phyloP scores from a whole-genome alignment of 2,113 vertebrate species.

The Bothrops jararaca region DNA sequence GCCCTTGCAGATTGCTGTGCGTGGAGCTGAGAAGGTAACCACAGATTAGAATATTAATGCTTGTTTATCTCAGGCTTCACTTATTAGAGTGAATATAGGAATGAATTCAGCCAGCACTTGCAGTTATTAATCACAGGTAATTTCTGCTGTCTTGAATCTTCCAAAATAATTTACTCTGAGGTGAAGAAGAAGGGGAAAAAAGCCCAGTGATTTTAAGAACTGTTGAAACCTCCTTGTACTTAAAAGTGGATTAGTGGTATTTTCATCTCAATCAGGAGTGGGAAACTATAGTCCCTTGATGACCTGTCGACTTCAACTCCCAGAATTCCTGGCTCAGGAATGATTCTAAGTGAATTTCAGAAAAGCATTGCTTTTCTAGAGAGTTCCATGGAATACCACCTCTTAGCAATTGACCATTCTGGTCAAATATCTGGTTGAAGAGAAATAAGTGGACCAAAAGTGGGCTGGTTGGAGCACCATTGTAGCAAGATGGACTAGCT shows the following conservation, averaged over 20 bases:
- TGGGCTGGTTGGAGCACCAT: not conserved
- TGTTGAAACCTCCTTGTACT: no score
- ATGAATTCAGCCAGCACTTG: not conserved
- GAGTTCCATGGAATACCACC: not conserved
- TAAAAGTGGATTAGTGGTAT: not conserved
- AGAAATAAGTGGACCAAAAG: not conserved
- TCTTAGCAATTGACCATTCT: not conserved
- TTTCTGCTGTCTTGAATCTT: not conserved
- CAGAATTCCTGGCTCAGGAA: not conserved
- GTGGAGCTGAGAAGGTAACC: conserved; percentile 5
- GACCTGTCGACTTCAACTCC: not conserved
- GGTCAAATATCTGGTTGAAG: not conserved
- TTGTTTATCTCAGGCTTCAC: conserved; percentile 13
- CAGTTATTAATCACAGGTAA: conserved; percentile 16
- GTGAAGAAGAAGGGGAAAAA: not conserved
- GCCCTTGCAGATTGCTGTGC: not conserved
- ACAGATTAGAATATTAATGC: conserved; percentile 18
- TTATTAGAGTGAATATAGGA: not conserved
- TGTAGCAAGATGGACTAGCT: not conserved
- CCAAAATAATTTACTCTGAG: not conserved
- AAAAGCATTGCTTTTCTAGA: not conserved
- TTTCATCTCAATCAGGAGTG: not conserved
- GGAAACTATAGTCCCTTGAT: not conserved
- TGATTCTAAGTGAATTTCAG: not conserved
- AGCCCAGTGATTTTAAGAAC: not conserved